A percentile compares a stretch with the other conserved stretches of the same genome.
These are phyloP conservation scores for Sinhomidia bicolor DNA, from an alignment of 2,888 invertebrate genomes.

Conservation along the genomic window DNA sequence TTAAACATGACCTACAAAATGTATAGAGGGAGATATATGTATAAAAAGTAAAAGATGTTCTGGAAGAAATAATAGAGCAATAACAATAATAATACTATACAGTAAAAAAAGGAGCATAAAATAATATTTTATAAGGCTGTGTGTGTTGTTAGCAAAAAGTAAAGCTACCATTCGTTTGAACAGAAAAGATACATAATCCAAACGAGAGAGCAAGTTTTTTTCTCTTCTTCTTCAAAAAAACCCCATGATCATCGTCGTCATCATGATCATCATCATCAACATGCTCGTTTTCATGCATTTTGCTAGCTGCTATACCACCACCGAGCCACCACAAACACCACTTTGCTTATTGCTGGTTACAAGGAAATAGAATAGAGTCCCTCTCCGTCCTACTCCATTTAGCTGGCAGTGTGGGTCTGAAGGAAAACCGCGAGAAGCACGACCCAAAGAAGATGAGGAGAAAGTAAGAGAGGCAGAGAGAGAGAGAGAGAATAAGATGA, in stretches of 20 bases:
- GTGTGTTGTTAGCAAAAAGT: too few relatives aligned
- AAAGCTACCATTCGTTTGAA: not conserved
- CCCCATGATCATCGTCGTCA: conserved; percentile 40
- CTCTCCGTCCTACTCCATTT: too few relatives aligned
- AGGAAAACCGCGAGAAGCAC: conserved; percentile 34
- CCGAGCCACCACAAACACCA: conserved; percentile 34
- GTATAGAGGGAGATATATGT: too few relatives aligned
- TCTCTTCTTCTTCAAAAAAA: conserved; percentile 54
- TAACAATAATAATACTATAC: conserved; percentile 26
- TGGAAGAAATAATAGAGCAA: conserved; percentile 12
- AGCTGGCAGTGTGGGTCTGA: not conserved
- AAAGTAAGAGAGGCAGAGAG: not conserved
- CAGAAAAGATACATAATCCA: conserved; percentile 41
- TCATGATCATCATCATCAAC: conserved; percentile 35
- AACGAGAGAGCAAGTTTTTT: not conserved
- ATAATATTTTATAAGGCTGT: not conserved
- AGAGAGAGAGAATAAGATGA: conserved; percentile 10
- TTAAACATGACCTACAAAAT: conserved; percentile 46
- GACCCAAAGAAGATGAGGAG: not conserved
- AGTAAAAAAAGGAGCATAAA: not conserved
- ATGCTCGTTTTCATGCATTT: conserved; percentile 8
- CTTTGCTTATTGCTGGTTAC: conserved; percentile 6
- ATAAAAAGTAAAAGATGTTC: not conserved
- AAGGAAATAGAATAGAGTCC: too few relatives aligned
- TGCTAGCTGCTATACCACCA: too few relatives aligned